phyloP scores from a whole-genome alignment of 92 coral and sea anemone species.

The Phenganax marumi region DNA sequence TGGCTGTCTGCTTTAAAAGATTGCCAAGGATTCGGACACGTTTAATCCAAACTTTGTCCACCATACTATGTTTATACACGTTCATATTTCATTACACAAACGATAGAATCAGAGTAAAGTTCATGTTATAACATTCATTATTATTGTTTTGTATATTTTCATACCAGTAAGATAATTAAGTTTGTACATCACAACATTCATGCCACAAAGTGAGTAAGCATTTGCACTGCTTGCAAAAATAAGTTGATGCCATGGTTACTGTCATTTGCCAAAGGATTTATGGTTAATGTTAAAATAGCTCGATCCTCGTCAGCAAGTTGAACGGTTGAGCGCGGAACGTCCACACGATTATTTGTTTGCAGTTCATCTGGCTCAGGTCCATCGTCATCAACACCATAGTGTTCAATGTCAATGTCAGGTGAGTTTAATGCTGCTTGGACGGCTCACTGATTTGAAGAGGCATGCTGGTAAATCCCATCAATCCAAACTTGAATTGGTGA shows the following conservation, averaged over 20 bases:
- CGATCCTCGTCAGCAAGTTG: slow-evolving; percentile 35
- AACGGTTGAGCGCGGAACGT: slow-evolving; percentile 39
- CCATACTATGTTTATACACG: too few species aligned
- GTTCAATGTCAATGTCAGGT: slow-evolving; percentile 6
- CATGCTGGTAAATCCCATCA: slow-evolving; percentile 52
- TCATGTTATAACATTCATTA: too few species aligned
- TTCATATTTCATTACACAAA: too few species aligned
- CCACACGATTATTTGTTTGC: slow-evolving; percentile 59
- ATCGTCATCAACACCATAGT: slow-evolving; percentile 63
- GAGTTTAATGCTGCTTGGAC: slow-evolving; percentile 41
- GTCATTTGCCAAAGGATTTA: background rate
- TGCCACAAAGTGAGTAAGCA: background rate
- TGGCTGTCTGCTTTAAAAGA: background rate
- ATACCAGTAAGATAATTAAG: too few species aligned
- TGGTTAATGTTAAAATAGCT: background rate
- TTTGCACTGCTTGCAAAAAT: background rate
- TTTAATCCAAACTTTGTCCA: background rate
- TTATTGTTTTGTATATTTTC: too few species aligned
- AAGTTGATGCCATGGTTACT: background rate
- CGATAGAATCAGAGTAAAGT: too few species aligned
- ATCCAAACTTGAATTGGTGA: slow-evolving; percentile 58
- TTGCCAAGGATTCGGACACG: background rate
- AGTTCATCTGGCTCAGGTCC: slow-evolving; percentile 41
- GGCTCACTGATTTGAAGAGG: slow-evolving; percentile 28
- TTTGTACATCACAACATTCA: background rate